Evolutionary conservation across 2,113 vertebrate species (phyloP).

Genomic region (Chaetorhynchus papuensis): DNA sequence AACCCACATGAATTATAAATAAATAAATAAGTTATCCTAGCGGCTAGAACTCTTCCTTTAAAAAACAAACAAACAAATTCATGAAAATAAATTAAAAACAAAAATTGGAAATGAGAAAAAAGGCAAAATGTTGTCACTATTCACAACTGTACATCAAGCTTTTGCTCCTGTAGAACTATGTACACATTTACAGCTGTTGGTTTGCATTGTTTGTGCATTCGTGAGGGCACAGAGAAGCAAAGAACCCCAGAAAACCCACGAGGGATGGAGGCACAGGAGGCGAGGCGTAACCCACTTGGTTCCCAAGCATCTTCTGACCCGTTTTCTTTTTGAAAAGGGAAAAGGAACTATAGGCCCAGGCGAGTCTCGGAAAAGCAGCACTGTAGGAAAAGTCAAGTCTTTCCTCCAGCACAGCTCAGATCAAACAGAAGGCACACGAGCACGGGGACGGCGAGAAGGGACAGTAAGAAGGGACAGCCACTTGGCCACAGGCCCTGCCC

Average conservation of each 20-base stretch:
- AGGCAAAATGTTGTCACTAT: constrained; percentile 43
- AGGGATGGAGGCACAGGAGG: constrained; percentile 53
- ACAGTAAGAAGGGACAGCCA: constrained; percentile 25
- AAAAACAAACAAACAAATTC: not conserved
- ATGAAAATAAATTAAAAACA: constrained; percentile 75
- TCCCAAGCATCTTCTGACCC: constrained; percentile 56
- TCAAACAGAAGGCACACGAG: constrained; percentile 81
- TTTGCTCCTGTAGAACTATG: constrained; percentile 62
- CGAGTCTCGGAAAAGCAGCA: constrained; percentile 73
- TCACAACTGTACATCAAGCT: constrained; percentile 72
- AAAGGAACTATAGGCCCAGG: constrained; percentile 41
- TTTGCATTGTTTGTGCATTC: constrained; percentile 83
- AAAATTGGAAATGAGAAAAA: not conserved
- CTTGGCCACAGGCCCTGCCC: not conserved
- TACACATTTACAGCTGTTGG: constrained; percentile 75
- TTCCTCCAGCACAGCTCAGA: constrained; percentile 74
- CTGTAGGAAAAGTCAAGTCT: constrained; percentile 78
- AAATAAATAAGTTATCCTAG: constrained; percentile 86
- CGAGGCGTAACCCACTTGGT: constrained; percentile 4
- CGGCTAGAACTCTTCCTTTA: constrained; percentile 54
- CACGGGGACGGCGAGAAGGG: constrained; percentile 50
- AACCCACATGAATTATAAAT: constrained; percentile 86
- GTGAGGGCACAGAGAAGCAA: constrained; percentile 67
- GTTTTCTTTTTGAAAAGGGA: not conserved
- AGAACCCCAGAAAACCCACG: constrained; percentile 63